Evolutionary conservation across 2,888 invertebrate species (phyloP).

Genomic region (Cosmia pyralina): DNA sequence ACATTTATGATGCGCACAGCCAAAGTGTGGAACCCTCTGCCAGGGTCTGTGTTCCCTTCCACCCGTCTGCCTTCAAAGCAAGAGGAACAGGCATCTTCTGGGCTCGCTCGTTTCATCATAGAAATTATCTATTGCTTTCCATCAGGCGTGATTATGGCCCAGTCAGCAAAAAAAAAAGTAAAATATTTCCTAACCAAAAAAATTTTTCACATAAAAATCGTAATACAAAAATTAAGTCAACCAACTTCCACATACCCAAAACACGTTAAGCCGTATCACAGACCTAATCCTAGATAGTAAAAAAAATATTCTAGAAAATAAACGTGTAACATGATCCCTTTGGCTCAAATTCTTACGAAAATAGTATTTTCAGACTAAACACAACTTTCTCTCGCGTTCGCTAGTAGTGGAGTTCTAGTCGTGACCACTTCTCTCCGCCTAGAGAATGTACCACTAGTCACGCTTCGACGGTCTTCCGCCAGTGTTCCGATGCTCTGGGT

Average conservation of each 20-base stretch:
- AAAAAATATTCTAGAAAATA: slow-evolving; percentile 62
- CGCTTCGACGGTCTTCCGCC: slow-evolving; percentile 84
- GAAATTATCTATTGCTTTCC: no score
- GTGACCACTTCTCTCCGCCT: slow-evolving; percentile 92
- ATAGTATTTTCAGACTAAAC: slow-evolving; percentile 83
- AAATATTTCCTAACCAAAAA: not conserved
- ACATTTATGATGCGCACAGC: no score
- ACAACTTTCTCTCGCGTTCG: slow-evolving; percentile 92
- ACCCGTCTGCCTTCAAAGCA: no score
- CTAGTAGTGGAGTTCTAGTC: slow-evolving; percentile 93
- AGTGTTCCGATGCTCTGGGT: slow-evolving; percentile 84
- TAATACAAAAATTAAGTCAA: not conserved
- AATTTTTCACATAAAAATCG: not conserved
- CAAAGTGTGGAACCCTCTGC: no score
- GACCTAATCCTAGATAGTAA: slow-evolving; percentile 61
- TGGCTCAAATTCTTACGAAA: slow-evolving; percentile 60
- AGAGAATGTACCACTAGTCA: slow-evolving; percentile 85
- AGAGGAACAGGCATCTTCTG: no score
- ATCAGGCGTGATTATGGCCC: no score
- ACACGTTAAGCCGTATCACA: slow-evolving; percentile 51
- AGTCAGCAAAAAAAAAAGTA: not conserved
- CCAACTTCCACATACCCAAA: slow-evolving; percentile 14
- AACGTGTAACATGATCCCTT: slow-evolving; percentile 62
- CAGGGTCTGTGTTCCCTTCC: no score
- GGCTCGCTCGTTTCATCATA: no score